phyloP scores from a whole-genome alignment of 2,113 vertebrate genomes.

The Rhipidura dahli region DNA sequence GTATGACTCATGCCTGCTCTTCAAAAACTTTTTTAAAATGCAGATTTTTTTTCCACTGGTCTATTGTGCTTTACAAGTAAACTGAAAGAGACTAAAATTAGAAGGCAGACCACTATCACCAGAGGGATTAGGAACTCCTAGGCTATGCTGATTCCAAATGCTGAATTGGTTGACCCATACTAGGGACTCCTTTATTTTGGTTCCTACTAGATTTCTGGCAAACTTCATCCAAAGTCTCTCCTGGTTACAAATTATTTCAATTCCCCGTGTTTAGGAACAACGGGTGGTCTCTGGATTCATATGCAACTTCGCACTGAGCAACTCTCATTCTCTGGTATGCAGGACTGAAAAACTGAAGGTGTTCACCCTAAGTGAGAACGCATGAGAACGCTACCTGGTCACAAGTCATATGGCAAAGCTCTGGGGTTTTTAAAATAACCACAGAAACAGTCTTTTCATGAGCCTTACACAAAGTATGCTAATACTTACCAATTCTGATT shows the following conservation, averaged over 20 bases:
- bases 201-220: not conserved
- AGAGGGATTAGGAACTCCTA: slow-evolving; percentile 35
- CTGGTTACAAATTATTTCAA: slow-evolving; percentile 1
- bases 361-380: not conserved
- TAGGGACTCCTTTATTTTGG: not conserved
- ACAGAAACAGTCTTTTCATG: not conserved
- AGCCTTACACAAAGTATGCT: not conserved
- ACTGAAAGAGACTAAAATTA: slow-evolving; percentile 41
- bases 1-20: slow-evolving; percentile 53
- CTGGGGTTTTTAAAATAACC: not conserved
- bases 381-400: fast-evolving
- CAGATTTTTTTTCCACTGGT: not conserved
- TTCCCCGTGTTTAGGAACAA: not conserved
- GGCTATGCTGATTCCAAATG: not conserved
- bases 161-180: not conserved
- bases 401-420: not conserved
- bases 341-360: not conserved
- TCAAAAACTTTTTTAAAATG: slow-evolving; percentile 49
- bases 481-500: not conserved
- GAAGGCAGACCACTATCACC: slow-evolving; percentile 42
- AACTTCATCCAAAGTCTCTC: not conserved
- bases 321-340: not conserved
- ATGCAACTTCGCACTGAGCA: not conserved
- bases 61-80: slow-evolving; percentile 35
- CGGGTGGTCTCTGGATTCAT: not conserved